Evolutionary conservation across 2,888 invertebrate species (phyloP).

Genomic region (Coelogynopora nodosa): DNA sequence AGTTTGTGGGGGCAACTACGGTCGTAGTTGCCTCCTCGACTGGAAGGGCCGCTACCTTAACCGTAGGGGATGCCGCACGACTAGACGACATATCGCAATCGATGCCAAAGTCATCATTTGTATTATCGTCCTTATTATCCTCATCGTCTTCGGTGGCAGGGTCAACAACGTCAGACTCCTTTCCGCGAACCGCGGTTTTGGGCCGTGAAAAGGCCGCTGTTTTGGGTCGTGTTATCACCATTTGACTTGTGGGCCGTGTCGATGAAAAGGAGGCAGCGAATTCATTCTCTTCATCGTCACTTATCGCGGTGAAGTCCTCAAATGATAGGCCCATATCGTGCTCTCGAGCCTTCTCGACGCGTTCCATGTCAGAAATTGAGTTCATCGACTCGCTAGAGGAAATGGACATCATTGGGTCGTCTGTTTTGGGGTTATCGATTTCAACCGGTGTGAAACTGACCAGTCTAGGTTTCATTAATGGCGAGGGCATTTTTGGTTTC

Average conservation of each 20-base stretch:
- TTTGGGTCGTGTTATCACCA: neutral
- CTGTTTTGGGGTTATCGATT: too few relatives aligned
- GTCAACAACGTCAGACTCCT: too few relatives aligned
- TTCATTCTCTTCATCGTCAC: neutral
- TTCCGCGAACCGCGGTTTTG: too few relatives aligned
- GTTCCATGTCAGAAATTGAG: neutral
- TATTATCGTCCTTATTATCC: neutral
- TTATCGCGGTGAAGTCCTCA: too few relatives aligned
- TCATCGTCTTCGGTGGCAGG: too few relatives aligned
- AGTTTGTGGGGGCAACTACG: neutral
- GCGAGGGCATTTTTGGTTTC: too few relatives aligned
- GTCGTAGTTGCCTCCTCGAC: neutral
- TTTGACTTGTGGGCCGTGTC: neutral
- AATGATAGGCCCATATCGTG: neutral
- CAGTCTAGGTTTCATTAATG: too few relatives aligned
- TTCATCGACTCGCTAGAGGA: neutral
- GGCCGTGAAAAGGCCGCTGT: neutral
- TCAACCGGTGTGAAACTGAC: too few relatives aligned
- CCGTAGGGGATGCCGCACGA: neutral
- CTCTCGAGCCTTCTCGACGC: neutral
- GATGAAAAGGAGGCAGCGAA: neutral
- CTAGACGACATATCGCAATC: neutral
- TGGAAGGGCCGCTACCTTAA: too few relatives aligned
- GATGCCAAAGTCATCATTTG: neutral
- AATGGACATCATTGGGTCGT: too few relatives aligned